These are phyloP conservation scores for Drosophila kokeensis DNA, from an alignment of 2,888 invertebrate genomes.

Conservation along the genomic window DNA sequence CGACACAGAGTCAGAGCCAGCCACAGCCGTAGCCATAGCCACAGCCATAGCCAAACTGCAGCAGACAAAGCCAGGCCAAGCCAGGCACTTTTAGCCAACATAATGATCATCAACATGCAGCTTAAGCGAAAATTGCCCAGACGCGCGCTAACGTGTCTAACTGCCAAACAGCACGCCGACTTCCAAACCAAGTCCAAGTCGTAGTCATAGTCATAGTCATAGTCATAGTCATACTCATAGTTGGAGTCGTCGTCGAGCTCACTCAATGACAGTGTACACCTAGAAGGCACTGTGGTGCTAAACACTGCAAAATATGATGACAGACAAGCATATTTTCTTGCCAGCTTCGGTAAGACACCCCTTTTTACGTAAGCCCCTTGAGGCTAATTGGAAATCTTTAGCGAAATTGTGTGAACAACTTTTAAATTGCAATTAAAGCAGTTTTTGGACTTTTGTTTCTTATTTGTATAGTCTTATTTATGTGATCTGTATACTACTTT, in stretches of 20 bases:
- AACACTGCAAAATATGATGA: background rate
- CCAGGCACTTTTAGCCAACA: conserved; percentile 38
- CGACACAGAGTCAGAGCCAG: conserved; percentile 25
- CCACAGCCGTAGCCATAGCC: conserved; percentile 10
- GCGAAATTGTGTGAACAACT: background rate
- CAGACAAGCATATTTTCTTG: background rate
- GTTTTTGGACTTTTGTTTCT: background rate
- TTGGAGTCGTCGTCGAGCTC: background rate
- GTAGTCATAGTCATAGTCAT: conserved; percentile 1
- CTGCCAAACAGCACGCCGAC: conserved; percentile 59
- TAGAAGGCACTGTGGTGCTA: conserved; percentile 50
- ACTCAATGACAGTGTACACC: conserved; percentile 52
- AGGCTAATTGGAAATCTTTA: background rate
- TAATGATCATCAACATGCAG: conserved; percentile 68
- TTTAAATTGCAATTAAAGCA: background rate
- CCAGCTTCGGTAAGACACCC: background rate
- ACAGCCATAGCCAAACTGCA: conserved; percentile 17
- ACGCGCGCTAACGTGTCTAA: conserved; percentile 62
- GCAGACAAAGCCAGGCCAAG: conserved; percentile 34
- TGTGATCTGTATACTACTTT: background rate
- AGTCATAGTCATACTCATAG: background rate
- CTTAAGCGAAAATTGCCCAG: conserved; percentile 61
- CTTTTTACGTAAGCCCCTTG: background rate
- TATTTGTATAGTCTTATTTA: background rate
- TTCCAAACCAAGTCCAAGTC: conserved; percentile 11